A percentile compares a stretch with the other conserved stretches of the same genome.
Evolutionary conservation across 2,797 vertebrate genomes (phyloP).

Genomic region (Siniperca undulata): DNA sequence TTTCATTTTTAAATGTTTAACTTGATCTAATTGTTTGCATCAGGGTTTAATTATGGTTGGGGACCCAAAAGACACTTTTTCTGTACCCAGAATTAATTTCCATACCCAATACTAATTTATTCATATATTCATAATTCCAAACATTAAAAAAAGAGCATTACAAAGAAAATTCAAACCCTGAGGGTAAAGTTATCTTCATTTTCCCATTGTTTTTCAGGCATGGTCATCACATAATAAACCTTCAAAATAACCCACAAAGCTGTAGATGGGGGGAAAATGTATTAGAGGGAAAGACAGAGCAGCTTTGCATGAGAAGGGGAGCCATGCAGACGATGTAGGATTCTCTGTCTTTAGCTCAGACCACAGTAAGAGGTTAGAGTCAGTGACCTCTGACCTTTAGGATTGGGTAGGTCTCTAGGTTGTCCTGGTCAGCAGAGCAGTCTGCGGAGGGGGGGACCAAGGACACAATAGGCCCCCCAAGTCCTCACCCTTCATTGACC

Average conservation of each 20-base stretch:
- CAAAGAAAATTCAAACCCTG: accelerated
- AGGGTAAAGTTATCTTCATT: background rate
- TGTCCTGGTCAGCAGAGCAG: conserved; percentile 71
- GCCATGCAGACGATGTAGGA: conserved; percentile 28
- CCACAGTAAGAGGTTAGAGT: conserved; percentile 52
- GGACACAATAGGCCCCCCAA: conserved; percentile 75
- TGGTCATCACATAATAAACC: background rate
- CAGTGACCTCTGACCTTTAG: conserved; percentile 73
- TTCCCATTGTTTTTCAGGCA: background rate
- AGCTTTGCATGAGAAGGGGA: conserved; percentile 35
- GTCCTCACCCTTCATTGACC: conserved; percentile 70
- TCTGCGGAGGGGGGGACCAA: conserved; percentile 36
- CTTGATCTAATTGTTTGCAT: background rate
- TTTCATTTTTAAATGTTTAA: background rate
- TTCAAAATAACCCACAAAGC: background rate
- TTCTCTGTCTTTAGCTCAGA: conserved; percentile 44
- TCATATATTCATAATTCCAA: background rate
- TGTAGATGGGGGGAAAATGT: background rate
- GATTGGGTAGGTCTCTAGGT: conserved; percentile 59
- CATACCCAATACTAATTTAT: background rate
- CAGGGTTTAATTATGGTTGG: background rate
- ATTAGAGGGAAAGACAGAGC: background rate
- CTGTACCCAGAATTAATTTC: background rate
- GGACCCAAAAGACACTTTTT: background rate
- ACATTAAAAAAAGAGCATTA: background rate